Evolutionary conservation across 2,888 invertebrate species (phyloP), one percentile per base, ranked within the genome.

Genomic region (Panopea generosa): DNA sequence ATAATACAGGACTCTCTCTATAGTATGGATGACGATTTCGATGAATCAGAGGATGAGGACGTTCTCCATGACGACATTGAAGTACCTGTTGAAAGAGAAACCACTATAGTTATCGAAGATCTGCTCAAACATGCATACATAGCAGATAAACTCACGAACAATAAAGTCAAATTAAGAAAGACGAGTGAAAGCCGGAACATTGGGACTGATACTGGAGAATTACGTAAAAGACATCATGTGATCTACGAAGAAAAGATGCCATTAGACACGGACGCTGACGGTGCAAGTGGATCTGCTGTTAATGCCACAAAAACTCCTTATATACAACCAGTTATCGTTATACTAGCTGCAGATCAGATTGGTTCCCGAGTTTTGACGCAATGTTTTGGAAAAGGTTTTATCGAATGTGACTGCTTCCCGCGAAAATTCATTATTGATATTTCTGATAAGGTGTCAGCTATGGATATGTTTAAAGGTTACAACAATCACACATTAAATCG

Each of bases 361-460:
- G 43, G 47, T 1, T 50, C 66, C 43, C 38, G 68, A 26, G 33
- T 33, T 1, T 59, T 86, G 18, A 53, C 45, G 7, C 57, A 70
- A 18, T 61, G n/a, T 16, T 85, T 73, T 55, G 79, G 77, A 22
- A 45, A 68, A 1, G 45, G 27, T 0, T 81, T 74, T 49, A 69
- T 68, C 26, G 84, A 86, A 66, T 77, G 82, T 43, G 70, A 70
- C 4, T 86, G 84, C 43, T 77, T 82, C 20, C 87, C 87, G 1
- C 59, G 87, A 53, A 84, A 85, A 55, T 87, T 86, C 47, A 22
- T 84, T 18, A 68, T 87, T 22, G 81, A 86, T 38, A 84, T 85
- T 24, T 81, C 84, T 0, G 75, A 81, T 9, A 59, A 56, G 27
- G 49, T 73, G 4, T 45, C 53, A 16, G n/a, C 47, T 29, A 43